Evolutionary conservation across 2,888 invertebrate species (phyloP).

Genomic region (Euphydryas editha): DNA sequence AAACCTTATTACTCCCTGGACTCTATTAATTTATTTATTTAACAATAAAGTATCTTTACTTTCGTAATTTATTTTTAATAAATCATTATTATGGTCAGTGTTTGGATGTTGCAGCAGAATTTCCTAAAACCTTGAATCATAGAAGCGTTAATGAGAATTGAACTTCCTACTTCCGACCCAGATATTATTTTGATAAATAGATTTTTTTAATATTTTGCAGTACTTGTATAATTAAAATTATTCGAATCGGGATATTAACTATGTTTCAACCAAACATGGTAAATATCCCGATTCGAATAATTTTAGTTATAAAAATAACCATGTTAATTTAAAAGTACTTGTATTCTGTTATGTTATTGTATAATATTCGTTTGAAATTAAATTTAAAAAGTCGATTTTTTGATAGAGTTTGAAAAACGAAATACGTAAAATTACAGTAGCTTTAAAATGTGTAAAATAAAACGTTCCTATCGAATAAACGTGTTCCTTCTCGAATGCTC

Average conservation of each 20-base stretch:
- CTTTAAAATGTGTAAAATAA: conserved; percentile 26
- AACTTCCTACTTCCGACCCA: conserved; percentile 77
- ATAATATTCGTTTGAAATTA: too few relatives aligned
- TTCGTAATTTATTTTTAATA: neutral
- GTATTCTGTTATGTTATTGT: conserved; percentile 8
- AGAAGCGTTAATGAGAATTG: conserved; percentile 73
- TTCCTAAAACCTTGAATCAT: conserved; percentile 73
- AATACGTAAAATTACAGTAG: conserved; percentile 20
- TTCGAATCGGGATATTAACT: too few relatives aligned
- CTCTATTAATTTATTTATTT: conserved; percentile 22
- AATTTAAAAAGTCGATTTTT: too few relatives aligned
- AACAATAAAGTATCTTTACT: neutral
- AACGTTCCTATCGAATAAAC: conserved; percentile 33
- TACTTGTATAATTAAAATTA: too few relatives aligned
- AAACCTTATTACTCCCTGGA: conserved; percentile 33
- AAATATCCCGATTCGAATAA: too few relatives aligned
- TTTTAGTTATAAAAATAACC: too few relatives aligned
- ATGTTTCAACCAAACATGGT: too few relatives aligned
- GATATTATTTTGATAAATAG: conserved; percentile 56
- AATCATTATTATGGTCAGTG: neutral
- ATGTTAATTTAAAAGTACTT: too few relatives aligned
- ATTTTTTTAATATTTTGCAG: conserved; percentile 42
- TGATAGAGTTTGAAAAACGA: too few relatives aligned
- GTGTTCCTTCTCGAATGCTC: conserved; percentile 34
- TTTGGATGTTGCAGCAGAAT: conserved; percentile 43